These are phyloP conservation scores for Bradypodion pumilum DNA, from an alignment of 2,797 vertebrate genomes.

Conservation along the genomic window DNA sequence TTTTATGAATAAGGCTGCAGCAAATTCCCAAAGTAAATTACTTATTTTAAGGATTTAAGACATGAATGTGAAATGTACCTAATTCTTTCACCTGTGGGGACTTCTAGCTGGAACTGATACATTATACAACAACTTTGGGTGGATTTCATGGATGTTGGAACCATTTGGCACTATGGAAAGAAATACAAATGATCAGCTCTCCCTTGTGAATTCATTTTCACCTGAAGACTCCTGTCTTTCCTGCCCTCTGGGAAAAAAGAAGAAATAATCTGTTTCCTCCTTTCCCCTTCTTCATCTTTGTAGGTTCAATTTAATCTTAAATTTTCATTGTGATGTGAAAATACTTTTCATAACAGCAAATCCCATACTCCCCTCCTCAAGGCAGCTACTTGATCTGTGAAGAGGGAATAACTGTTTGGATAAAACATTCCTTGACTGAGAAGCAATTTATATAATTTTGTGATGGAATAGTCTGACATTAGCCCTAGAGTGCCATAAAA, in stretches of 20 bases:
- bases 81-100: background rate
- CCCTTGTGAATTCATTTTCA: slow-evolving; percentile 34
- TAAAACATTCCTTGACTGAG: slow-evolving; percentile 24
- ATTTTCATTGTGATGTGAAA: slow-evolving; percentile 4
- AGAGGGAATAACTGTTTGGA: slow-evolving; percentile 21
- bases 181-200: background rate
- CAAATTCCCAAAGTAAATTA: background rate
- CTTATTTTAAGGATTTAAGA: slow-evolving; percentile 5
- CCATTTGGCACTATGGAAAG: background rate
- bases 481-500: slow-evolving; percentile 38
- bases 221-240: slow-evolving; percentile 37
- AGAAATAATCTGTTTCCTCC: background rate
- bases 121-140: background rate
- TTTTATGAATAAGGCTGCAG: slow-evolving; percentile 28
- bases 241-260: background rate
- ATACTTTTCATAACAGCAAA: slow-evolving; percentile 30
- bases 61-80: slow-evolving; percentile 7
- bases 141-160: background rate
- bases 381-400: slow-evolving; percentile 20
- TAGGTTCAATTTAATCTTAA: slow-evolving; percentile 43
- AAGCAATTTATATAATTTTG: slow-evolving; percentile 50
- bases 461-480: slow-evolving; percentile 41
- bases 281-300: slow-evolving; percentile 18
- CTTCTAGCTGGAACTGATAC: background rate
- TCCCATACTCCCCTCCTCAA: background rate